Evolutionary conservation across 1,140 invertebrate species (phyloP), one percentile per base, ranked within the genome.

Genomic region (Gryllus bimaculatus): DNA sequence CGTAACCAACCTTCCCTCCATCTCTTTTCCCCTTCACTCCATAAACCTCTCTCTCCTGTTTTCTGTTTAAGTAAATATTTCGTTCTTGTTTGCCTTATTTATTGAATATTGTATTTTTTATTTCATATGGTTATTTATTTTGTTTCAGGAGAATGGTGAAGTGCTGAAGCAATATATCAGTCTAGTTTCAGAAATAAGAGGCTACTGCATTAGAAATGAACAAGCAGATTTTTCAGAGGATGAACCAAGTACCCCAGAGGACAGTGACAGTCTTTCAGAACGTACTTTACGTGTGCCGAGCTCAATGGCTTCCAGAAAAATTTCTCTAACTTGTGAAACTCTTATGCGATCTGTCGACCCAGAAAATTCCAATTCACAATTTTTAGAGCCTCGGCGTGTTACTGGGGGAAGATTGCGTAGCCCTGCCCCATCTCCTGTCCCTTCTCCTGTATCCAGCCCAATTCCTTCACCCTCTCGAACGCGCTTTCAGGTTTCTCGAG

Each of bases 381-480:
- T 82, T 78, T 83, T 87, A 81, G 86, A 87, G 81, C 85, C 86
- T 81, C 85, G 87, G 83, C 85, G 89, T 81, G 86, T 88, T 83
- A 83, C 86, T 54, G 87, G 88, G 73, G 86, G 88, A 48, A 87
- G 90, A 76, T 85, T 92, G 79, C 88, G 90, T 79, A 92, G 91
- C 78, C 91, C 92, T 74, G 89, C 89, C 77, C 91, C 92, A 47
- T 91, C 89, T 82, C 92, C 91, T 76, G 89, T 90, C 80, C 89
- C 91, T 77, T 91, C 91, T 66, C 92, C 92, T 39, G 89, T 90
- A 80, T 90, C 91, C 80, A 91, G 89, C 84, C 91, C 92, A 39
- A 87, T 89, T 79, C 88, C 89, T 12, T 87, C 86, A 78, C 86
- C 88, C 39, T 90, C 89, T 75, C 86, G 88, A 78, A 88, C 86